Percentiles rank a stretch among this genome's conserved stretches.
Evolutionary conservation across 2,888 invertebrate species (phyloP).

Genomic region (Lottia gigantea): DNA sequence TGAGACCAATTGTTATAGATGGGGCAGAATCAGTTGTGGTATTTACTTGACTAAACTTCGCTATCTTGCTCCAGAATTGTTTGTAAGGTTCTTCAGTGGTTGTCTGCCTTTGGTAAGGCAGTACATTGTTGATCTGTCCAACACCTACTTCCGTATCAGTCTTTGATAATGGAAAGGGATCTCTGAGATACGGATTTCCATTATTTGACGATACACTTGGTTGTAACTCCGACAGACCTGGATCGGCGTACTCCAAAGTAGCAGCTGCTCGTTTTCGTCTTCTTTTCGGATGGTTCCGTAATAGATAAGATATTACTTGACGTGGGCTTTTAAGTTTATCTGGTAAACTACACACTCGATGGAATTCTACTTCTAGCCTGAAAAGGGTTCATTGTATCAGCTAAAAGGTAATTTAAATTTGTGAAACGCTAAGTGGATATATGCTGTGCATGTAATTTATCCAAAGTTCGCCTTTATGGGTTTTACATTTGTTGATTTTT

Average conservation of each 20-base stretch:
- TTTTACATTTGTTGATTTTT: too few species aligned
- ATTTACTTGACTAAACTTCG: background rate
- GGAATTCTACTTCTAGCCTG: constrained; percentile 5
- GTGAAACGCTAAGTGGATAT: too few species aligned
- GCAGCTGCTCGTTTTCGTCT: background rate
- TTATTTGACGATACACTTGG: background rate
- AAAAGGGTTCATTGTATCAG: background rate
- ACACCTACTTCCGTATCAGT: background rate
- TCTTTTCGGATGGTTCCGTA: background rate
- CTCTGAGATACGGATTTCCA: background rate
- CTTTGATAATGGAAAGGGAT: background rate
- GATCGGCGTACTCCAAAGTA: background rate
- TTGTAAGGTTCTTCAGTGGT: background rate
- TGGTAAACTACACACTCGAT: background rate
- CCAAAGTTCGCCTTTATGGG: too few species aligned
- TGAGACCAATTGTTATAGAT: background rate
- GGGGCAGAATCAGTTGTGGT: background rate
- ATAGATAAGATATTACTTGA: background rate
- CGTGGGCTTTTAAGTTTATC: background rate
- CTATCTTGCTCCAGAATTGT: background rate
- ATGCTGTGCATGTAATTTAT: too few species aligned
- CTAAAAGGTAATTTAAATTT: too few species aligned
- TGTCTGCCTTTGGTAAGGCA: background rate
- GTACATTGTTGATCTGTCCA: background rate
- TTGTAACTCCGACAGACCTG: background rate